Conservation (phyloP, 2,888 invertebrate genomes). For the Hydroisotoma schaefferi region DNA sequence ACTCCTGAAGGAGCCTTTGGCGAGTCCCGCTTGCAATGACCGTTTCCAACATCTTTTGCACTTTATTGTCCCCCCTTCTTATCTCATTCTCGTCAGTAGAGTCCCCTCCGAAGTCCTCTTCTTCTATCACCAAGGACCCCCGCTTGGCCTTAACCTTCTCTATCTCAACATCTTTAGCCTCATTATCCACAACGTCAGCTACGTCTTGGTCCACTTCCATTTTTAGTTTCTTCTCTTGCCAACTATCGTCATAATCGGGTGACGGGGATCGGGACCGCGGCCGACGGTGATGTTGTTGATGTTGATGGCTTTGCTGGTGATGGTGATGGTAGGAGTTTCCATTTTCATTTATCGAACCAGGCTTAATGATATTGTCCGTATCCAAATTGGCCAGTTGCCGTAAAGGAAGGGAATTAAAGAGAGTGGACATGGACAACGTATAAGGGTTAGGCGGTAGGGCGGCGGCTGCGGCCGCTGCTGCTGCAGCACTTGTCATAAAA, state of each 20-base stretch:
- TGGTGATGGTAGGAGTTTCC: slow-evolving; percentile 18
- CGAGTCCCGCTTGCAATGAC: slow-evolving; percentile 68
- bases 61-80: slow-evolving; percentile 54
- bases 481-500: slow-evolving; percentile 55
- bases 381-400: slow-evolving; percentile 46
- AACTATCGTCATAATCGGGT: slow-evolving; percentile 17
- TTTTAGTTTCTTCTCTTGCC: slow-evolving; percentile 23
- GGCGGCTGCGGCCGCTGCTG: slow-evolving; percentile 52
- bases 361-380: slow-evolving; percentile 26
- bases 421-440: slow-evolving; percentile 43
- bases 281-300: slow-evolving; percentile 21
- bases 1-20: slow-evolving; percentile 67
- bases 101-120: slow-evolving; percentile 28
- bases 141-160: slow-evolving; percentile 31
- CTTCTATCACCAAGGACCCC: slow-evolving; percentile 16
- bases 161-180: slow-evolving; percentile 30
- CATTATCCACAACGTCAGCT: slow-evolving; percentile 28
- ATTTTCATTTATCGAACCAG: slow-evolving; percentile 21
- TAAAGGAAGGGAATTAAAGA: slow-evolving; percentile 47
- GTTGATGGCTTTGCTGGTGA: slow-evolving; percentile 14
- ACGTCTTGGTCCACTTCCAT: slow-evolving; percentile 23
- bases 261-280: slow-evolving; percentile 34
- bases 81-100: slow-evolving; percentile 14
- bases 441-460: slow-evolving; percentile 49
- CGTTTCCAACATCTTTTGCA: slow-evolving; percentile 69